These are phyloP conservation scores for Morbakka virulenta DNA, from an alignment of 30 jellyfish, hydroid and myxozoan genomes.

Conservation along the genomic window DNA sequence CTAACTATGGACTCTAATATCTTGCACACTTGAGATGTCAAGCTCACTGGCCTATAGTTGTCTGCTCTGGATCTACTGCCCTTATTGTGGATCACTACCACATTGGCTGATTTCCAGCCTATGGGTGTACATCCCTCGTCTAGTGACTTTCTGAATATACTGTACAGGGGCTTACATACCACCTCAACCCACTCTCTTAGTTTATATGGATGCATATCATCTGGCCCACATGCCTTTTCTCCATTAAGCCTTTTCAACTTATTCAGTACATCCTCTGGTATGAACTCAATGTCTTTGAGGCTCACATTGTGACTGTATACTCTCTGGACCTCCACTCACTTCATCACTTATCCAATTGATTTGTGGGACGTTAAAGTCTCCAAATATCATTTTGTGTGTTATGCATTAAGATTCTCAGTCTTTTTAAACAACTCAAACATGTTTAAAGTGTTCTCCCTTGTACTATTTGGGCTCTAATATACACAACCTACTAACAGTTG, in stretches of 20 bases:
- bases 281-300: neutral
- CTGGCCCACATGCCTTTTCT: conserved; percentile 8
- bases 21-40: too few species aligned
- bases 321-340: neutral
- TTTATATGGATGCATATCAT: neutral
- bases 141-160: neutral
- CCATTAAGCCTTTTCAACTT: neutral
- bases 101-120: conserved; percentile 8
- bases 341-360: neutral
- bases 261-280: neutral
- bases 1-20: too few species aligned
- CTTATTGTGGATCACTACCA: neutral
- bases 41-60: neutral
- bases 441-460: too few species aligned
- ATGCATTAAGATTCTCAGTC: too few species aligned
- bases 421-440: too few species aligned
- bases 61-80: conserved; percentile 1
- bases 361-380: too few species aligned
- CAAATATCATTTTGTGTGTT: too few species aligned
- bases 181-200: neutral
- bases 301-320: neutral
- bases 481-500: too few species aligned
- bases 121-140: conserved; percentile 5
- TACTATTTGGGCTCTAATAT: too few species aligned
- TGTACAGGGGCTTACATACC: conserved; percentile 7